A percentile compares a stretch with the other conserved stretches of the same genome.
Conservation (phyloP, 2,797 vertebrate species). For the Platalea minor region DNA sequence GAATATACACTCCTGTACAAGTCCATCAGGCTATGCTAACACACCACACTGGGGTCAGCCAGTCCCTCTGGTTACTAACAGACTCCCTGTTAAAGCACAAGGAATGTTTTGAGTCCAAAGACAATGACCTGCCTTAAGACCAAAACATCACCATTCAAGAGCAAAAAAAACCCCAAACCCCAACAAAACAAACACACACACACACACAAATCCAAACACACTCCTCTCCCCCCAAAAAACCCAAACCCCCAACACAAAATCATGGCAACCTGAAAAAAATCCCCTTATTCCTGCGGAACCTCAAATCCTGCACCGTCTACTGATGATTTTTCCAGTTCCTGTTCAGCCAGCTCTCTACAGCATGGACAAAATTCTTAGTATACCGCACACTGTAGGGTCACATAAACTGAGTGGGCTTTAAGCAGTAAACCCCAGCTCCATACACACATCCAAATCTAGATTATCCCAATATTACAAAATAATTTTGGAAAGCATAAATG, state of each 20-base stretch:
- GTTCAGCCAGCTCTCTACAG: neutral
- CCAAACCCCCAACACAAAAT: neutral
- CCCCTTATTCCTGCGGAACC: neutral
- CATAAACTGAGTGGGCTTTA: neutral
- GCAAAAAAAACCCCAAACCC: neutral
- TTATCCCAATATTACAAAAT: neutral
- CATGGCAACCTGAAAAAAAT: neutral
- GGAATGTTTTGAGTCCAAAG: neutral
- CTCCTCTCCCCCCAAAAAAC: rapidly evolving
- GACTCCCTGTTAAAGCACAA: neutral
- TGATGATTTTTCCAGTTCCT: neutral
- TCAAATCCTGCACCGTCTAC: neutral
- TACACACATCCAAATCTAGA: neutral
- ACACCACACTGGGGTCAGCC: neutral
- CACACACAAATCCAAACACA: neutral
- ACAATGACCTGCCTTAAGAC: neutral
- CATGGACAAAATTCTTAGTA: neutral
- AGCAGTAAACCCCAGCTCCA: neutral
- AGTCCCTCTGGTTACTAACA: neutral
- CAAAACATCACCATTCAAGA: neutral
- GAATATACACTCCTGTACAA: neutral
- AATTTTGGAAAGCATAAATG: neutral
- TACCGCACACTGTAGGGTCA: neutral
- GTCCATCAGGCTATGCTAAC: neutral
- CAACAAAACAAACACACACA: neutral